Percentiles rank a stretch among this genome's conserved stretches.
Conservation (phyloP, 2,113 vertebrate genomes). For the Acrocephalus arundinaceus region DNA sequence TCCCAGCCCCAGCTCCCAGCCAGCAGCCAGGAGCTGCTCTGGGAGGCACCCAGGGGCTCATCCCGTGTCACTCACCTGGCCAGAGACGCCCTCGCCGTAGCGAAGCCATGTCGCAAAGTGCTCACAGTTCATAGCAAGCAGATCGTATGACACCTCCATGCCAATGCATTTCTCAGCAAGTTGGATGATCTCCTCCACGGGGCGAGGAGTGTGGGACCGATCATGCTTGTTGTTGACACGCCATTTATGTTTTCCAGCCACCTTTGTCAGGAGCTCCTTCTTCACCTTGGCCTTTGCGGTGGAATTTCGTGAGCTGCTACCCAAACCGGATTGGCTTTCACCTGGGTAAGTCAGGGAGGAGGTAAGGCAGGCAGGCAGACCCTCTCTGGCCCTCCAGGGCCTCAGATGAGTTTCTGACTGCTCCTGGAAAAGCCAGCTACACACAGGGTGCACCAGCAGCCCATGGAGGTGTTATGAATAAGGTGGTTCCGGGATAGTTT, state of each 20-base stretch:
- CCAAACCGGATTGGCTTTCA: constrained; percentile 43
- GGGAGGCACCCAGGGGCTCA: neutral
- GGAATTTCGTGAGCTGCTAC: too few species aligned
- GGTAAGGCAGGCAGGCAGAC: neutral
- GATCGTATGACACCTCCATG: constrained; percentile 86
- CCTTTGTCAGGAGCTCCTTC: constrained; percentile 91
- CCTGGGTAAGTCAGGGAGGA: constrained; percentile 60
- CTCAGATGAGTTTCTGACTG: neutral
- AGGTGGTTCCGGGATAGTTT: too few species aligned
- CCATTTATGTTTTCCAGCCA: constrained; percentile 74
- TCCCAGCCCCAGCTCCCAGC: accelerated
- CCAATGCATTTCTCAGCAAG: constrained; percentile 79
- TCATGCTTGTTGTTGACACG: constrained; percentile 94
- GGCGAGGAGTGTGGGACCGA: constrained; percentile 75
- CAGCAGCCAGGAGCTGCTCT: neutral
- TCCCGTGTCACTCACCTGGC: constrained; percentile 76
- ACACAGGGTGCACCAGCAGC: too few species aligned
- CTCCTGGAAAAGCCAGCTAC: neutral
- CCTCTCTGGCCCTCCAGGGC: neutral
- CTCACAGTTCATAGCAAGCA: constrained; percentile 90
- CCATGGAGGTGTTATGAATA: too few species aligned
- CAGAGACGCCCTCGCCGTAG: constrained; percentile 85
- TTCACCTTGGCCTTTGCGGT: constrained; percentile 82
- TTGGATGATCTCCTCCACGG: constrained; percentile 82
- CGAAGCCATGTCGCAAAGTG: constrained; percentile 92